Conservation (phyloP, 2,888 invertebrate species). For the Nephrotoma flavescens region DNA sequence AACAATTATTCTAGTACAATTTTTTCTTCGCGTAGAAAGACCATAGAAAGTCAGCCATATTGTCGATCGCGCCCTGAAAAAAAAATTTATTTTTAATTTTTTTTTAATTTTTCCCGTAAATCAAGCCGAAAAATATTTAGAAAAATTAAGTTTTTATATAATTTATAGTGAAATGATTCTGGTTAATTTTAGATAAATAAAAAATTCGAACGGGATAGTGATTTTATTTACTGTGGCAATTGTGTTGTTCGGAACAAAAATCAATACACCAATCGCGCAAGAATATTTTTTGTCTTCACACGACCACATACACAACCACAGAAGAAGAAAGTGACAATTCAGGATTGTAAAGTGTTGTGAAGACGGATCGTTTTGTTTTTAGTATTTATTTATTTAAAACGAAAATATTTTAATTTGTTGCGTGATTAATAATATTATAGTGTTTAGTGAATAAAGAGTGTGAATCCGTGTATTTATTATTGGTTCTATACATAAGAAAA, state of each 20-base stretch:
- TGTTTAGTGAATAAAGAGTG: not conserved
- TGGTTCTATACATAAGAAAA: conserved; percentile 19
- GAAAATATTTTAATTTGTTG: not conserved
- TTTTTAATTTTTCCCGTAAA: not conserved
- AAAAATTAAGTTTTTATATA: not conserved
- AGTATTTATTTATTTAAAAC: not conserved
- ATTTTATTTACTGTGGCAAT: not conserved
- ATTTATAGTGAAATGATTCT: not conserved
- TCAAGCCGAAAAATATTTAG: not conserved
- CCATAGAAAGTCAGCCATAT: conserved; percentile 6
- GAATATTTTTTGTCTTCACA: not conserved
- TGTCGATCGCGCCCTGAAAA: conserved; percentile 15
- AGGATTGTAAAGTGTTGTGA: not conserved
- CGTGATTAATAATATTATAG: not conserved
- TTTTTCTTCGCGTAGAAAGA: not conserved
- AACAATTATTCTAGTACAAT: not conserved
- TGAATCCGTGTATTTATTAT: not conserved
- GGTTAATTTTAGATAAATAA: not conserved
- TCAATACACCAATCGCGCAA: not conserved
- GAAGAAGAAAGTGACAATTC: not conserved
- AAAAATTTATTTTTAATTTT: not conserved
- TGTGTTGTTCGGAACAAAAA: not conserved
- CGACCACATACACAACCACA: not conserved
- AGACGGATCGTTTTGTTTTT: not conserved
- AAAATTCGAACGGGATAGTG: not conserved